Evolutionary conservation across 2,113 vertebrate species (phyloP).

Genomic region (Elephantulus edwardii): DNA sequence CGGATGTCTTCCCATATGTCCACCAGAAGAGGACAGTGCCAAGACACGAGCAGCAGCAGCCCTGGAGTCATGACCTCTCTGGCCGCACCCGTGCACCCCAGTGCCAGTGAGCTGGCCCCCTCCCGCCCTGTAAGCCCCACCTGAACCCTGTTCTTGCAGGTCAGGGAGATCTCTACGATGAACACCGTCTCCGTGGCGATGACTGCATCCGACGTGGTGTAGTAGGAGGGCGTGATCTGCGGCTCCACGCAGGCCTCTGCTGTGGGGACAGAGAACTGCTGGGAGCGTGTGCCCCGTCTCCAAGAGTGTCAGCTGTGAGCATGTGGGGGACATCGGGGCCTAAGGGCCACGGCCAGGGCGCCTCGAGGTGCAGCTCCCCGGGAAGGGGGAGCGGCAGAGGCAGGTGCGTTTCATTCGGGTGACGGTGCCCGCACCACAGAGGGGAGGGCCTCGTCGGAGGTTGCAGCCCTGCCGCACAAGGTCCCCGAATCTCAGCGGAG

Average conservation of each 20-base stretch:
- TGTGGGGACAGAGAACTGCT: constrained; percentile 66
- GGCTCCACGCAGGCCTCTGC: constrained; percentile 92
- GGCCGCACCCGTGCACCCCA: too few relatives aligned
- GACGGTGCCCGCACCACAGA: not conserved
- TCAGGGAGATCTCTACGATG: constrained; percentile 93
- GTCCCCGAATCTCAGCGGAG: too few relatives aligned
- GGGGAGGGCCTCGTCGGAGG: not conserved
- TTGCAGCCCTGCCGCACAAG: too few relatives aligned
- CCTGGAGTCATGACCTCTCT: too few relatives aligned
- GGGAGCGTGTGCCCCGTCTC: not conserved
- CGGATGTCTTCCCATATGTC: too few relatives aligned
- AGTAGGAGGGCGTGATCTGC: constrained; percentile 91
- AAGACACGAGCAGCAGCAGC: too few relatives aligned
- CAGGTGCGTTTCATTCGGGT: too few relatives aligned
- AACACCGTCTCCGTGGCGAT: constrained; percentile 94
- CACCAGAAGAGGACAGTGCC: too few relatives aligned
- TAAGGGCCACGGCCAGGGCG: not conserved
- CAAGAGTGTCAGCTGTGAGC: not conserved
- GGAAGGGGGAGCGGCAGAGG: not conserved
- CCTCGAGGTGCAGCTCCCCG: not conserved
- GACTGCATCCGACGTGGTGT: constrained; percentile 93
- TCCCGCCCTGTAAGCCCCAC: constrained; percentile 76
- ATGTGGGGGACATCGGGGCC: not conserved
- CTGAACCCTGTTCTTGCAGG: constrained; percentile 93
- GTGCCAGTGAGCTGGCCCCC: not conserved